Base-by-base conservation (phyloP, 2,113 vertebrate species). In the Scatophagus argus region DNA sequence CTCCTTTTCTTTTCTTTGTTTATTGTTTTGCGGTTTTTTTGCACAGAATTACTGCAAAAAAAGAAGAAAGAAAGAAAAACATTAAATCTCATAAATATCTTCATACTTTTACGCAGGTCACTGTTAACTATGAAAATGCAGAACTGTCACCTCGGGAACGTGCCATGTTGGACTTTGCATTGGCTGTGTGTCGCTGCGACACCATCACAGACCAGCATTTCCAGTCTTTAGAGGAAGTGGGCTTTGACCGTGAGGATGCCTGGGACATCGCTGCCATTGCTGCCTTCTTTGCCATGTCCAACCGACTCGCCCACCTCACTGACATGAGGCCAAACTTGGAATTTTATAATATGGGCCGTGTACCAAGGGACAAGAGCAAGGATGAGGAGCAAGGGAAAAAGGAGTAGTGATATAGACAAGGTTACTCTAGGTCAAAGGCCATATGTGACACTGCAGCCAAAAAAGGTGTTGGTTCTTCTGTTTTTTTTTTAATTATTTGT, bases 251-350 rank as follows among this genome's bases (percentile, higher is more conserved):
- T 0, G 96, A 98, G 80, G 95, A 97, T 1, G 93, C 94, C 46
- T 97, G 96, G 96, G 96, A 96, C 86, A 96, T 96, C 19, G 94
- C 91, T n/a, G 87, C 93, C 72, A 94, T 97, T 41, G 66, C 95
- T 14, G 95, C 95, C 13, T 97, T 97, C 82, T 97, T 96, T 54
- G 94, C 96, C 23, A 93, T 96, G 95, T 96, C 95, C 29, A 97
- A 96, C 69, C 87, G 92, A 2, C 86, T 98, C 6, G 94, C 95
- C n/a, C 95, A 96, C 64, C 89, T 95, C 21, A 91, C 94, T 0
- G 94, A 87, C 88, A 90, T 97, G 91, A 91, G 84, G 72, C 96
- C 96, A 16, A 97, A 97, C 73, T 0, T 64, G 2, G 96, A 97
- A 49, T 98, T 97, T 90, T 96, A 96, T 67, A 87, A 75, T 7